Evolutionary conservation across 1,140 invertebrate species (phyloP).

Genomic region (Bemisia tabaci): DNA sequence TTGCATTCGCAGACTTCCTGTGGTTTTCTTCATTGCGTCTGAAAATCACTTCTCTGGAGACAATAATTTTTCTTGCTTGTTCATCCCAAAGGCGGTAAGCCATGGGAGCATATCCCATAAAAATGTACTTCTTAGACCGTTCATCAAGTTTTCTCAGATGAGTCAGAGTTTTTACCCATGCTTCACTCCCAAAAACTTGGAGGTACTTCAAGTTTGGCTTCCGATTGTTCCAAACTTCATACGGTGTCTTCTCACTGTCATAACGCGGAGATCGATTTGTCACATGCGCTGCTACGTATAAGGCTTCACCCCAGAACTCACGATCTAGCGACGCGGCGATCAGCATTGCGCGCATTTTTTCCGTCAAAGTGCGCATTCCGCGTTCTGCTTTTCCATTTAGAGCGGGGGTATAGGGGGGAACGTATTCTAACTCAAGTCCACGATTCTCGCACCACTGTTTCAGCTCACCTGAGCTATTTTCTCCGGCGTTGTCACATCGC

Average conservation of each 20-base stretch:
- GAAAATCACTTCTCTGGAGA: slow-evolving; percentile 11
- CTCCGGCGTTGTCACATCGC: not conserved
- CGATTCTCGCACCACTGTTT: not conserved
- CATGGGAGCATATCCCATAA: slow-evolving; percentile 6
- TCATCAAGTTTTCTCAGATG: slow-evolving; percentile 7
- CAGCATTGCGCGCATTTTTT: slow-evolving; percentile 7
- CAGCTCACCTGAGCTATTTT: not conserved
- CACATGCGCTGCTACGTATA: slow-evolving; percentile 13
- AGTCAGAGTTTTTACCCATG: slow-evolving; percentile 8
- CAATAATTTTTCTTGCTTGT: slow-evolving; percentile 2
- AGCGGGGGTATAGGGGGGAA: slow-evolving; percentile 26
- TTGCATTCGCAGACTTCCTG: too few relatives aligned
- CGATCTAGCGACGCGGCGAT: slow-evolving; percentile 2
- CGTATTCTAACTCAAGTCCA: slow-evolving; percentile 26
- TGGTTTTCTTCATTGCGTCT: slow-evolving; percentile 2
- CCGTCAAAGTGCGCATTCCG: slow-evolving; percentile 21
- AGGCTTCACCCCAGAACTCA: slow-evolving; percentile 14
- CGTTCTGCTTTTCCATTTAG: slow-evolving; percentile 29
- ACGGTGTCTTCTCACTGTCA: slow-evolving; percentile 1
- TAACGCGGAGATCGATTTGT: slow-evolving; percentile 11
- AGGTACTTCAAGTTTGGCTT: slow-evolving; percentile 11
- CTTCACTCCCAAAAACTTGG: slow-evolving; percentile 11
- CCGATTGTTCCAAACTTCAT: not conserved
- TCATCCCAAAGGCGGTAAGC: slow-evolving; percentile 5
- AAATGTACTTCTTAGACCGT: slow-evolving; percentile 9